Evolutionary conservation across 2,888 invertebrate species (phyloP), one percentile per base, ranked within the genome.

Genomic region (Linnaemya tessellans): DNA sequence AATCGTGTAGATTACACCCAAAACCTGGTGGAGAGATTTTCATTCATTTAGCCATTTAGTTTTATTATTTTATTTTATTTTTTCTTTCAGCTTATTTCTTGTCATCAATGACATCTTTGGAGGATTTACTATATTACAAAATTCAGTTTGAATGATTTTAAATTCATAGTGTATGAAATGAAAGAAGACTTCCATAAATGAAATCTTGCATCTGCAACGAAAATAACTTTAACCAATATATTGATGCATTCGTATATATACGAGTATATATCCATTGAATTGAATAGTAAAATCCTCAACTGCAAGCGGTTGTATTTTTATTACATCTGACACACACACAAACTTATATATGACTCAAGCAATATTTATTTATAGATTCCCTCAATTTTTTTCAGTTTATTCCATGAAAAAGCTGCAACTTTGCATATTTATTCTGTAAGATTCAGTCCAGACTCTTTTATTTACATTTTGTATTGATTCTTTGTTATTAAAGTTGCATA

Each of bases 391-490:
- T 71, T 22, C 22, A 56, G 43, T 38, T 22, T 60, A 18, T 79
- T 38, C 38, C 25, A 68, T 68, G 10, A 30, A 67, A 60, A 49
- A 5, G 49, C n/a, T 77, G 67, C 49, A 62, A 30, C 30, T 30
- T 30, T 30, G 30, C 71, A 65, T 75, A 51, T 80, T 22, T 43
- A 56, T 43, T 71, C 41, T 62, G 35, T 43, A 80, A 77, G 20
- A 80, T 75, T 68, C 73, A 74, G 56, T 71, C 46, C 79, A 82
- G 79, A 80, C 71, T 64, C 18, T 56, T 75, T 71, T 85, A 74
- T 82, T 85, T 74, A 79, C 79, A 79, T 67, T 74, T 43, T 70
- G 43, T 82, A 85, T 85, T 79, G 85, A 79, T 85, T 80, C 65
- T 65, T 71, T 51, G 71, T 67, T 75, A 82, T 85, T 80, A 80